These are phyloP conservation scores for Schizopygopsis pylzovi DNA, from an alignment of 2,797 vertebrate species.

Conservation along the genomic window DNA sequence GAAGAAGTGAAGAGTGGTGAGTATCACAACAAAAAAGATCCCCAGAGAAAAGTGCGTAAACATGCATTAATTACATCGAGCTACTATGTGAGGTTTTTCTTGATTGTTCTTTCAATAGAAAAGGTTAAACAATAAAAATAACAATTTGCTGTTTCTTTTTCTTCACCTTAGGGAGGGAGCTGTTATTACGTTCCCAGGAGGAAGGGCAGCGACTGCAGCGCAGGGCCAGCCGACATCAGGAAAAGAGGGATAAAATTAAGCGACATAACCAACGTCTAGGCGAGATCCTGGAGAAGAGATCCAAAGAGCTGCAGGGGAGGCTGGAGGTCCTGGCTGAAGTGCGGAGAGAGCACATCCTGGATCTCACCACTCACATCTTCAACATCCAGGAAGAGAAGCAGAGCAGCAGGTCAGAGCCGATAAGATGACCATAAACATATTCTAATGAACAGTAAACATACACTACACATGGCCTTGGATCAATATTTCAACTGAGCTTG, in stretches of 20 bases:
- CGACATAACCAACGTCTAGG: slow-evolving; percentile 87
- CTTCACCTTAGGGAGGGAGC: slow-evolving; percentile 79
- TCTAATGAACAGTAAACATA: background rate
- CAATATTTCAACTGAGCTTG: background rate
- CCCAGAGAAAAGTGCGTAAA: background rate
- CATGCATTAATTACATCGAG: background rate
- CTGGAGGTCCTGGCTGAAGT: slow-evolving; percentile 83
- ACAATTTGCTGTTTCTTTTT: background rate
- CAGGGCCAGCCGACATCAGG: slow-evolving; percentile 90
- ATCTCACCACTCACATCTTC: slow-evolving; percentile 92
- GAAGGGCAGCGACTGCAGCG: slow-evolving; percentile 90
- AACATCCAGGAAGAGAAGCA: slow-evolving; percentile 91
- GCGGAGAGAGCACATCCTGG: slow-evolving; percentile 84
- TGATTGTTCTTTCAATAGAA: too few species aligned
- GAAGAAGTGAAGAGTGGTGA: slow-evolving; percentile 90
- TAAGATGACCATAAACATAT: background rate
- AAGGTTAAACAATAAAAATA: background rate
- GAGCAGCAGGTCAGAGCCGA: slow-evolving; percentile 81
- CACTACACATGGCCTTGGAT: background rate
- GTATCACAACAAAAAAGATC: slow-evolving; percentile 57
- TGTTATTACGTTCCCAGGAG: slow-evolving; percentile 86
- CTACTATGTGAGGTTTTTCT: background rate
- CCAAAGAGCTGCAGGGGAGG: slow-evolving; percentile 79
- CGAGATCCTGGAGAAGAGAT: slow-evolving; percentile 86
- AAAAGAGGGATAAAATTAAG: slow-evolving; percentile 95